These are phyloP conservation scores for Helleia helle DNA, from an alignment of 2,888 invertebrate genomes.

Conservation along the genomic window DNA sequence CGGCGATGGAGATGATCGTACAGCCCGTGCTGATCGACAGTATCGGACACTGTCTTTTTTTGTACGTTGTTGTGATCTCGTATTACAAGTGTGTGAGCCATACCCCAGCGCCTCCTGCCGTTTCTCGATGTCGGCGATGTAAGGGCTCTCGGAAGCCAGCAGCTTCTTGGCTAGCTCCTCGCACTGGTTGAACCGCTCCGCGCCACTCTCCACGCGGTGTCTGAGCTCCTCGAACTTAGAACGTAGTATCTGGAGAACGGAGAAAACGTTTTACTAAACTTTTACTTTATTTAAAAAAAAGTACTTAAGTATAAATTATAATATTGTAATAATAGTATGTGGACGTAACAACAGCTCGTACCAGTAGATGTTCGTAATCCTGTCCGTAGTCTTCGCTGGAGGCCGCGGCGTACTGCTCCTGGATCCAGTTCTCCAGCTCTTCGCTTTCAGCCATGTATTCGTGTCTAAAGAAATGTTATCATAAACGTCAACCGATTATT, in stretches of 20 bases:
- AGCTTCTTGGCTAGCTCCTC: constrained; percentile 92
- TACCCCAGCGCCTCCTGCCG: constrained; percentile 92
- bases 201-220: constrained; percentile 90
- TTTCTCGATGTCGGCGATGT: constrained; percentile 87
- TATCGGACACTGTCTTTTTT: too few species aligned
- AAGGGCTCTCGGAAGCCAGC: constrained; percentile 87
- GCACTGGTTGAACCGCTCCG: constrained; percentile 92
- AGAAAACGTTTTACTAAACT: too few species aligned
- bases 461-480: constrained; percentile 67
- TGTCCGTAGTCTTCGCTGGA: constrained; percentile 95
- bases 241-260: constrained; percentile 78
- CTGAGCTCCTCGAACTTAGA: constrained; percentile 95
- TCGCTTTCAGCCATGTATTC: constrained; percentile 93
- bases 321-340: too few species aligned
- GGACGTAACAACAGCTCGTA: constrained; percentile 31
- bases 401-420: constrained; percentile 90
- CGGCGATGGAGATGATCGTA: too few species aligned
- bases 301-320: too few species aligned
- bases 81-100: too few species aligned
- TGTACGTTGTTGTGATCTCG: too few species aligned
- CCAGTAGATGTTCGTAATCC: constrained; percentile 92
- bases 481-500: too few species aligned
- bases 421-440: constrained; percentile 93
- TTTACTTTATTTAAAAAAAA: too few species aligned
- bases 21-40: too few species aligned